Evolutionary conservation across 2,888 invertebrate species (phyloP), one percentile per base, ranked within the genome.

Genomic region (Halictus ligatus): DNA sequence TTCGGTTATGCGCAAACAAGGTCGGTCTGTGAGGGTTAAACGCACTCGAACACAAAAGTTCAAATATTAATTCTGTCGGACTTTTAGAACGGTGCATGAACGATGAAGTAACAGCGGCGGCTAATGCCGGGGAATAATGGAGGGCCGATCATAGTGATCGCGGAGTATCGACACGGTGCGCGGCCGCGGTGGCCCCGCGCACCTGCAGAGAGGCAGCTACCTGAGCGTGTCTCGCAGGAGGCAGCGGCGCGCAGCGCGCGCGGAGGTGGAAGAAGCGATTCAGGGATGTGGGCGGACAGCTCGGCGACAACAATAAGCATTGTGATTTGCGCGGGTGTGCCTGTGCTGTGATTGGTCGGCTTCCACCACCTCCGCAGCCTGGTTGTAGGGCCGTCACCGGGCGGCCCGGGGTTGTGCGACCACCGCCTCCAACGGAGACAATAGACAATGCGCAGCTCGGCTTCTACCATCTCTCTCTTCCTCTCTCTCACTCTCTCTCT

Each of bases 311-410:
- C 95, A 95, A 95, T 95, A 94, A 94, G 95, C 95, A 95, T 95
- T 95, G 95, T 95, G 95, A 95, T 95, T 95, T 95, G 95, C 92
- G 95, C 94, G 94, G 94, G 94, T 94, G 94, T 92, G 93, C 91
- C 93, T 89, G 81, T 87, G 82, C 84, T 92, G 86, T 89, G 80
- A 94, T 94, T 94, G 94, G 94, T 92, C 91, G 89, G 88, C 88
- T 90, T 88, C 92, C 93, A 91, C 92, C 92, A 92, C 93, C 92
- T 88, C 91, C 88, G 81, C 87, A 81, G 81, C 86, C 80, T 91
- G 90, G 89, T 89, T 91, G 93, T 93, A 92, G 94, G 92, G 91
- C 92, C 92, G 91, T 84, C 82, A 85, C 90, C 89, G 88, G 13
- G 91, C 89, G 86, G 88, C 88, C 91, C 92, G 93, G 93, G 94